Base-by-base conservation (phyloP, 2,797 vertebrate species). In the Danio choprae region DNA sequence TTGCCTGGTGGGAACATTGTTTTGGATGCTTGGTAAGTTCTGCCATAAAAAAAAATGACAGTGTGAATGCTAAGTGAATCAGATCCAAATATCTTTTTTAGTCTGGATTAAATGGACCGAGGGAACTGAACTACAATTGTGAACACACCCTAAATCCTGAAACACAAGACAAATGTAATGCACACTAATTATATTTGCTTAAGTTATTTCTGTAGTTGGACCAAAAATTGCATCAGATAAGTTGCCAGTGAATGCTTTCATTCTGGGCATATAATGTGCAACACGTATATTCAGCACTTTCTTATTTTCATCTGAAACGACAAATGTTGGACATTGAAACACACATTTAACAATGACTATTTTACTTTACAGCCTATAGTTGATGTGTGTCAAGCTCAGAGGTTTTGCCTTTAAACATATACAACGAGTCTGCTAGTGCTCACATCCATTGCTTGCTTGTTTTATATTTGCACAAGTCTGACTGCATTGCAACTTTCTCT, bases 391-490 rank as follows among this genome's bases (percentile, higher is more conserved):
- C 13, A 38, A 11, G 3, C 9, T 40, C 18, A 0, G 18, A 75
- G 5, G 58, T 9, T 64, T 78, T 60, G n/a, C 55, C 29, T 78
- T 59, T 59, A 69, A 50, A 60, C 29, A 9, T 22, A 46, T 12
- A 77, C 46, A 65, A 58, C 2, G 4, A 55, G 9, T 58, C 15
- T 40, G 40, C 41, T 71, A 36, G 43, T 9, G 13, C 7, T 59
- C n/a, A 38, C 64, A 48, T 15, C 11, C 12, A 41, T 43, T 48
- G 53, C 56, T n/a, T 29, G 51, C 86, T 69, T 83, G 75, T 74
- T 84, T 65, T 71, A 85, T 87, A 86, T 90, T 89, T 90, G 87
- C 86, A 89, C 89, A 90, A 69, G 15, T 84, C 81, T 86, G 75
- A 86, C 84, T 73, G 71, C 87, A 85, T 82, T 55, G 73, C 40